A percentile compares a stretch with the other conserved stretches of the same genome.
These are phyloP conservation scores for Sebastes steindachneri DNA, from an alignment of 2,797 vertebrate genomes.

Conservation along the genomic window DNA sequence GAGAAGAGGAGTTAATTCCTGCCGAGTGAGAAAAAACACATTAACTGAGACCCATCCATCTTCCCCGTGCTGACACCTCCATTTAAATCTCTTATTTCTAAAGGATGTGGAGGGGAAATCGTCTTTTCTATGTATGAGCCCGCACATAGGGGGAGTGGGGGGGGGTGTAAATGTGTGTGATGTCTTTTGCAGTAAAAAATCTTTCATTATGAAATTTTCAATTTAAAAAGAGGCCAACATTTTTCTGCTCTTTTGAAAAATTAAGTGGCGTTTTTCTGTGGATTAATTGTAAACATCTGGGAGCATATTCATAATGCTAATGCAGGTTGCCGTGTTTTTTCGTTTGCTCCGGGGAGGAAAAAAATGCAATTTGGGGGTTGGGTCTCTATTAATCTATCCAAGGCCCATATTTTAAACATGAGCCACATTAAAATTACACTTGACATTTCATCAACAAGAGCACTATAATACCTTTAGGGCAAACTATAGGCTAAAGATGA, in stretches of 20 bases:
- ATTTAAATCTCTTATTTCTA: constrained; percentile 84
- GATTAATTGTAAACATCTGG: constrained; percentile 69
- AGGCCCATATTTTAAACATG: constrained; percentile 66
- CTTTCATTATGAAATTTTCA: constrained; percentile 75
- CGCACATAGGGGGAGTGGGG: neutral
- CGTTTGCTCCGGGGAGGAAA: constrained; percentile 52
- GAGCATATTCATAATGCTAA: constrained; percentile 69
- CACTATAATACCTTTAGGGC: constrained; percentile 58
- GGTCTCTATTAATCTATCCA: constrained; percentile 68
- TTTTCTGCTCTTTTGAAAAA: constrained; percentile 70
- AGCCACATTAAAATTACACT: constrained; percentile 68
- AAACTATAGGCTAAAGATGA: constrained; percentile 44
- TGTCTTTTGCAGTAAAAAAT: constrained; percentile 60
- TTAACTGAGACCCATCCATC: constrained; percentile 85
- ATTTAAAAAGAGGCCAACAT: constrained; percentile 67
- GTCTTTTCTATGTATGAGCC: constrained; percentile 40
- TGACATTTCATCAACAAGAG: constrained; percentile 73
- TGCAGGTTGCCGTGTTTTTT: constrained; percentile 59
- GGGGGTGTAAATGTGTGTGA: constrained; percentile 29
- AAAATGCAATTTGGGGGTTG: constrained; percentile 61
- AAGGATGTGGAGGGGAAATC: constrained; percentile 59
- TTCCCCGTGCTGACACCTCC: constrained; percentile 75
- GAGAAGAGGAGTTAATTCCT: constrained; percentile 81
- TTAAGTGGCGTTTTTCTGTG: constrained; percentile 61
- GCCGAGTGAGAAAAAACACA: constrained; percentile 78